Conservation (phyloP, 2,888 invertebrate genomes). For the Ophion obscuratus region DNA sequence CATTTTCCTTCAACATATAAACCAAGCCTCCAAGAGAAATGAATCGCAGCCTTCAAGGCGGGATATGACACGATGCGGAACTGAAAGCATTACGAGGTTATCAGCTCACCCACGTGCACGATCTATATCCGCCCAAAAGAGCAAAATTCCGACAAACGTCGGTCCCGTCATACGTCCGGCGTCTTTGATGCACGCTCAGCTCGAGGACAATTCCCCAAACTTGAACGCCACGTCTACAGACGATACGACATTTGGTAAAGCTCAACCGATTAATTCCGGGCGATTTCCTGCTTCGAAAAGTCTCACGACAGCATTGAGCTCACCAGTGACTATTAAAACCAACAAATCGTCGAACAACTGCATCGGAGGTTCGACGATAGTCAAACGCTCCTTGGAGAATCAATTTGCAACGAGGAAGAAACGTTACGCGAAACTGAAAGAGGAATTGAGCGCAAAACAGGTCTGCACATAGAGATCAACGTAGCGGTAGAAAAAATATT, state of each 20-base stretch:
- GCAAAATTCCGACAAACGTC: slow-evolving; percentile 66
- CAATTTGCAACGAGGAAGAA: slow-evolving; percentile 74
- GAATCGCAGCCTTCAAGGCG: not conserved
- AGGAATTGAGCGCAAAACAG: slow-evolving; percentile 75
- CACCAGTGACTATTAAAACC: slow-evolving; percentile 37
- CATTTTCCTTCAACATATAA: not conserved
- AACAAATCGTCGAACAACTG: slow-evolving; percentile 63
- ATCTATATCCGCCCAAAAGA: slow-evolving; percentile 59
- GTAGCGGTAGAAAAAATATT: not conserved
- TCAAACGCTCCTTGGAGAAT: slow-evolving; percentile 74
- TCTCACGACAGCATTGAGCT: slow-evolving; percentile 33
- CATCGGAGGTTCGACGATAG: slow-evolving; percentile 52
- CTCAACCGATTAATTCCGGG: slow-evolving; percentile 45
- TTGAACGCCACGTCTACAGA: slow-evolving; percentile 43
- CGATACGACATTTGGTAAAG: slow-evolving; percentile 16
- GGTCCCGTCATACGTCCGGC: slow-evolving; percentile 43
- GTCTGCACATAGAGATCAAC: slow-evolving; percentile 55
- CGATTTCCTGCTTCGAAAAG: slow-evolving; percentile 62
- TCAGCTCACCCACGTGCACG: slow-evolving; percentile 52
- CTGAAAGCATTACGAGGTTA: slow-evolving; percentile 44
- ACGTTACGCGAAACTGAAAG: slow-evolving; percentile 70
- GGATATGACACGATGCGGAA: slow-evolving; percentile 36
- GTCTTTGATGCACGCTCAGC: slow-evolving; percentile 1
- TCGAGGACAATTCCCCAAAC: slow-evolving; percentile 28
- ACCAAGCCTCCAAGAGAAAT: slow-evolving; percentile 8